Percentiles rank a stretch among this genome's conserved stretches.
Conservation (phyloP, 2,113 vertebrate genomes). For the Myanophis thanlyinensis region DNA sequence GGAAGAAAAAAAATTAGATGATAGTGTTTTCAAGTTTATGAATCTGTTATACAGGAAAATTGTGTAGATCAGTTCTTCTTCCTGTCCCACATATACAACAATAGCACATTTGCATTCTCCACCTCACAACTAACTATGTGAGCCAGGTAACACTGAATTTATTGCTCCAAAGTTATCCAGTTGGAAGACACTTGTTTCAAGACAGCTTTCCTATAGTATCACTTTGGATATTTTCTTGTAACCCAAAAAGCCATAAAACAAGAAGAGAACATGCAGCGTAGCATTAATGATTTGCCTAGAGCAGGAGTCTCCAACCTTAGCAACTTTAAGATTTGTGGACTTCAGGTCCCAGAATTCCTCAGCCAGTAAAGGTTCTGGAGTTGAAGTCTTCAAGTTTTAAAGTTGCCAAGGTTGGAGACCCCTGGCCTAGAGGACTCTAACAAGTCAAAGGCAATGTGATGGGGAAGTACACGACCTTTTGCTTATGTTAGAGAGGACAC, state of each 20-base stretch:
- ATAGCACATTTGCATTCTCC: neutral
- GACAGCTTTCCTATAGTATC: neutral
- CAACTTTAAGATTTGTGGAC: too few species aligned
- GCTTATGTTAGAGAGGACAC: neutral
- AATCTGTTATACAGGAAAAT: neutral
- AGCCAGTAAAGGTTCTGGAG: too few species aligned
- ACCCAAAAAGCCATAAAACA: neutral
- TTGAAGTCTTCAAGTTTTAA: too few species aligned
- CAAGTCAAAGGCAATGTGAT: neutral
- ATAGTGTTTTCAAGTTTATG: neutral
- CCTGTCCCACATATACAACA: neutral
- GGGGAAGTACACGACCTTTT: neutral
- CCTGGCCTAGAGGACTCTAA: neutral
- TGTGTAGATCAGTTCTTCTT: neutral
- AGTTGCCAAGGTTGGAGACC: too few species aligned
- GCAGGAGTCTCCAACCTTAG: too few species aligned
- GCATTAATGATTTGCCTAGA: neutral
- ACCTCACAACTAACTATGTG: neutral
- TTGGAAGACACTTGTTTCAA: neutral
- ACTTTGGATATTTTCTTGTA: neutral
- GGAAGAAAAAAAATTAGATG: neutral
- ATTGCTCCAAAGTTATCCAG: neutral
- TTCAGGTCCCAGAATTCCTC: too few species aligned
- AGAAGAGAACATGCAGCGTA: neutral
- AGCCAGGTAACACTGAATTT: neutral